phyloP scores from a whole-genome alignment of 2,797 vertebrate genomes.

The Gobionotothen gibberifrons region DNA sequence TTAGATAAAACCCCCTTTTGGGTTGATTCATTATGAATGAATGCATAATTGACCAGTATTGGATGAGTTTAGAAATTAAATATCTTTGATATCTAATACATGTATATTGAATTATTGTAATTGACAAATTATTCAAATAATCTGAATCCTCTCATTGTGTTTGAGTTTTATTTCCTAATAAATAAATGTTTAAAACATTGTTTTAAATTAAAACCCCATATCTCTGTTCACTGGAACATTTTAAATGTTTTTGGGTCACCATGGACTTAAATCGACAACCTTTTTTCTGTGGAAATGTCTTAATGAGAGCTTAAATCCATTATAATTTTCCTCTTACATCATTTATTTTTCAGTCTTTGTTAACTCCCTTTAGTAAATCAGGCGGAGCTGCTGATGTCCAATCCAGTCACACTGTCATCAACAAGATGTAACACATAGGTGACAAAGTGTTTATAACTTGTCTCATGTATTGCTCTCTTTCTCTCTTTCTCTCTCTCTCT shows the following conservation, averaged over 20 bases:
- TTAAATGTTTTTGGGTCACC: neutral
- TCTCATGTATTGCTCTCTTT: neutral
- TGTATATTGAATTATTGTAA: no score
- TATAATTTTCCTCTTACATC: neutral
- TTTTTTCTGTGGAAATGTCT: neutral
- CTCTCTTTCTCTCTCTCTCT: constrained; percentile 6
- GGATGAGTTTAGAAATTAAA: no score
- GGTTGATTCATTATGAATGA: no score
- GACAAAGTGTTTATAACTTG: constrained; percentile 56
- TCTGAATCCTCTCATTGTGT: no score
- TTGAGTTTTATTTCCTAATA: no score
- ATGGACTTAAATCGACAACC: neutral
- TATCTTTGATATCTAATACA: no score
- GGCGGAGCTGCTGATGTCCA: constrained; percentile 39
- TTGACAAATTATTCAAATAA: no score
- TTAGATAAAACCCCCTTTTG: no score
- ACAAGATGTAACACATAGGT: constrained; percentile 35
- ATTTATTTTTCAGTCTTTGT: constrained; percentile 5
- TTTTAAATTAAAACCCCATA: no score
- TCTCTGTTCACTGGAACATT: neutral
- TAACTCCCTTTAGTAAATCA: constrained; percentile 18
- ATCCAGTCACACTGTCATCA: constrained; percentile 29
- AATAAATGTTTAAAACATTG: no score
- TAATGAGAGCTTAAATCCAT: neutral
- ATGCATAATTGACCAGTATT: no score